A percentile compares a stretch with the other conserved stretches of the same genome.
Evolutionary conservation across 2,113 vertebrate species (phyloP).

Genomic region (Ariopsis seemanni): DNA sequence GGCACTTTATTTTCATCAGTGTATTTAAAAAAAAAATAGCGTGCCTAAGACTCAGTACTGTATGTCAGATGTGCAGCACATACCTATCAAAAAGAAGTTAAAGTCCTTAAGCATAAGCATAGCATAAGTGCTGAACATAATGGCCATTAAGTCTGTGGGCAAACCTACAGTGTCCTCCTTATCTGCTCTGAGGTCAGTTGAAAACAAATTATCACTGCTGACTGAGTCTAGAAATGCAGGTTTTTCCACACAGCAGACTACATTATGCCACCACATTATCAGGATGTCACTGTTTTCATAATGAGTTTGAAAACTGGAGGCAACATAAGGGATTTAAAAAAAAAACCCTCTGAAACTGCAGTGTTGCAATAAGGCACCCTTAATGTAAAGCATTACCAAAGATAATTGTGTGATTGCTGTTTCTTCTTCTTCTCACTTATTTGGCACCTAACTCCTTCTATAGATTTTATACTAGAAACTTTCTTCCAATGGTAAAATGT

Average conservation of each 20-base stretch:
- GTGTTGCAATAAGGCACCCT: neutral
- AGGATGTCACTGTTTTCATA: neutral
- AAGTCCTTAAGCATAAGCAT: neutral
- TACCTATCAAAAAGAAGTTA: neutral
- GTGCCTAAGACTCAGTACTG: too few relatives aligned
- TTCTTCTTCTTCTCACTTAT: too few relatives aligned
- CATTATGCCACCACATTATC: neutral
- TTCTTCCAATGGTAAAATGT: too few relatives aligned
- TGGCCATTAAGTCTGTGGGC: neutral
- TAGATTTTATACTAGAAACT: too few relatives aligned
- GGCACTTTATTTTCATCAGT: too few relatives aligned
- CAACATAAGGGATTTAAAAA: neutral
- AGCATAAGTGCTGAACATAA: neutral
- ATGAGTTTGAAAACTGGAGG: neutral
- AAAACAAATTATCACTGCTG: neutral
- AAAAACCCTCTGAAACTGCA: neutral
- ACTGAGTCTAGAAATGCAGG: neutral
- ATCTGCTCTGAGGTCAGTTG: neutral
- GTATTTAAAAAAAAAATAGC: too few relatives aligned
- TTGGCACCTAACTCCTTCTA: too few relatives aligned
- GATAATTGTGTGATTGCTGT: neutral
- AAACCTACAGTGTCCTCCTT: neutral
- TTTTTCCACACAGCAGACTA: neutral
- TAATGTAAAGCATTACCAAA: conserved; percentile 14
- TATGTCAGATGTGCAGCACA: neutral